Conservation (phyloP, 2,797 vertebrate species). For the Lophius americanus region DNA sequence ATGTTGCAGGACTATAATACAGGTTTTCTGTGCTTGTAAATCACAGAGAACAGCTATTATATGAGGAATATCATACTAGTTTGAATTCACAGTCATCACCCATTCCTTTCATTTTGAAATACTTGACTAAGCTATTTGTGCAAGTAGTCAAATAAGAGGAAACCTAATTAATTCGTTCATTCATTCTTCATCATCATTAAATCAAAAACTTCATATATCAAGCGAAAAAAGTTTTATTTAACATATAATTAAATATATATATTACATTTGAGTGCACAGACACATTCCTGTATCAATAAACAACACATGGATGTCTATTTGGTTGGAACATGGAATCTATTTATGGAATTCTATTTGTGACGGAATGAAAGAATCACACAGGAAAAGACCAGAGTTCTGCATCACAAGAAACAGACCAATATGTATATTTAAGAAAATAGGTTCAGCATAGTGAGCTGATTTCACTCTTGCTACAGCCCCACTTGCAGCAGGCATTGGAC, state of each 20-base stretch:
- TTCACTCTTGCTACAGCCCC: slow-evolving; percentile 90
- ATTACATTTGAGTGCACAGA: slow-evolving; percentile 16
- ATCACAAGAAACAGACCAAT: slow-evolving; percentile 3
- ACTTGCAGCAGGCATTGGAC: slow-evolving; percentile 88
- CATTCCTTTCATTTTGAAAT: slow-evolving; percentile 59
- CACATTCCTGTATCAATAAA: slow-evolving; percentile 14
- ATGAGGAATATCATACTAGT: neutral
- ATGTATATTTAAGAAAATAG: neutral
- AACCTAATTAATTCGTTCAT: too few species aligned
- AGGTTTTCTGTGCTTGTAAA: neutral
- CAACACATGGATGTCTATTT: neutral
- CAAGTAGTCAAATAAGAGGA: slow-evolving; percentile 4
- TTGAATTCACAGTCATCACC: neutral
- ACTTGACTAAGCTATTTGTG: slow-evolving; percentile 15
- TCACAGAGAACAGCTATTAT: neutral
- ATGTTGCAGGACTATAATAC: neutral
- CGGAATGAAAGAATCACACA: slow-evolving; percentile 4
- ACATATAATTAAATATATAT: slow-evolving; percentile 35
- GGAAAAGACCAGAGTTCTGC: slow-evolving; percentile 7
- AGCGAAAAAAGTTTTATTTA: slow-evolving; percentile 43
- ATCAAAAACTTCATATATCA: slow-evolving; percentile 18
- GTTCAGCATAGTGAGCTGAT: slow-evolving; percentile 89
- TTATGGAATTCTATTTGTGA: neutral
- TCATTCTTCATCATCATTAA: too few species aligned
- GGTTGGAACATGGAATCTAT: slow-evolving; percentile 3